Base-by-base conservation (phyloP, 2,888 invertebrate genomes). In the Hirtodrosophila histrioides region DNA sequence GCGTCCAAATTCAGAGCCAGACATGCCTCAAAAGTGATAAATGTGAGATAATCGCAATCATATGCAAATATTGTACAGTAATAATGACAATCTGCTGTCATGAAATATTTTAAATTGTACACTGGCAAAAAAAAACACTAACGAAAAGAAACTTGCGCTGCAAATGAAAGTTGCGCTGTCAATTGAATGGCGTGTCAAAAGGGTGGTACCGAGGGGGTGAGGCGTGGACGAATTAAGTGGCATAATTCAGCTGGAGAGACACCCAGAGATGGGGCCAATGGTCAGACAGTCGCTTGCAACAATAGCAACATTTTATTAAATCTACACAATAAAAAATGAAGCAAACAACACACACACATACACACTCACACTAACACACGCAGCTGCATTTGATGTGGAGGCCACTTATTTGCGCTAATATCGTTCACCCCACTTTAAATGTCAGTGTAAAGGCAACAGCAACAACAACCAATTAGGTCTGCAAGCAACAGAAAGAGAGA, bases 371-470 rank as follows among this genome's bases (percentile, higher is more conserved):
- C 9, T 17, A 23, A 39, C 29, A 11, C 46, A 49, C 53, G 24
- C 83, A 82, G 81, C 69, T 86, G 88, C 88, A 78, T 69, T 84
- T 80, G 81, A 67, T 78, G 69, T 68, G 56, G 86, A 65, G 79
- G 70, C 75, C 79, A 86, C 65, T 84, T 87, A 84, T 88, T 84
- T 86, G 82, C 85, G 70, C 88, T 84, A 84, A 89, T 88, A 85
- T 88, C 83, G 77, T 85, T 85, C 84, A 88, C 84, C 84, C 84
- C 84, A 85, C 89, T 85, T 82, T 66, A 85, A 88, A 88, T 88
- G 89, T 87, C 84, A 88, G 88, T 74, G 66, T 70, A 60, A 46
- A 75, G 56, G 62, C 50, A 57, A 58, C 45, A 66, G 35, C 66
- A 67, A 44, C 68, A 68, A 53, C 58, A 40, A 45, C 69, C 88